Evolutionary conservation across 1,140 invertebrate species (phyloP).

Genomic region (Psilanteris sp.): DNA sequence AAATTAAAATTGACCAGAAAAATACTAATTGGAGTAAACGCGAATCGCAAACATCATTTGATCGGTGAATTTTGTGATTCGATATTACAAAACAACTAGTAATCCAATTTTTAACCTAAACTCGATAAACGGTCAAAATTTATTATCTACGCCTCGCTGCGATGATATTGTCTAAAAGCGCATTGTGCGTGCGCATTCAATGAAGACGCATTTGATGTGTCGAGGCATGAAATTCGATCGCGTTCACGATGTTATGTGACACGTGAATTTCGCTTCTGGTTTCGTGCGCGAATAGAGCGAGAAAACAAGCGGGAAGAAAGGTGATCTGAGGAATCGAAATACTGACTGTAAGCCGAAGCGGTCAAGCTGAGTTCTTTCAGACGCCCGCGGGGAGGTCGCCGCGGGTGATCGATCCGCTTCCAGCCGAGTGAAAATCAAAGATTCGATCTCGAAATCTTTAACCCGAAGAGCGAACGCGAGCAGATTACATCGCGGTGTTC

Average conservation of each 20-base stretch:
- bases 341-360: constrained; percentile 43
- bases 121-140: constrained; percentile 48
- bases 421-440: constrained; percentile 54
- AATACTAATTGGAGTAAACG: no score
- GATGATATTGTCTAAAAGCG: constrained; percentile 31
- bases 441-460: constrained; percentile 41
- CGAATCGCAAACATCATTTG: no score
- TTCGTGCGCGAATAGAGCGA: constrained; percentile 38
- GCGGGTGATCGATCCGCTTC: constrained; percentile 58
- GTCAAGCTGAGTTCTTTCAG: constrained; percentile 57
- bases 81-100: constrained; percentile 26
- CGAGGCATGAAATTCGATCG: constrained; percentile 58
- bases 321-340: constrained; percentile 52
- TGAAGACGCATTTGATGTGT: constrained; percentile 46
- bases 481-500: constrained; percentile 23
- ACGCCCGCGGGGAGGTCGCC: constrained; percentile 49
- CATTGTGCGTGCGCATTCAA: constrained; percentile 40
- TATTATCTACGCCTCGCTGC: constrained; percentile 33
- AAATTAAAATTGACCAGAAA: no score
- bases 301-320: constrained; percentile 47
- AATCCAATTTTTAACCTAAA: constrained; percentile 43
- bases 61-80: no score
- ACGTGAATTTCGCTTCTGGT: constrained; percentile 61
- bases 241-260: constrained; percentile 51
- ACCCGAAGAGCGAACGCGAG: constrained; percentile 4